These are phyloP conservation scores for Theretra japonica DNA, from an alignment of 2,888 invertebrate genomes.

Conservation along the genomic window DNA sequence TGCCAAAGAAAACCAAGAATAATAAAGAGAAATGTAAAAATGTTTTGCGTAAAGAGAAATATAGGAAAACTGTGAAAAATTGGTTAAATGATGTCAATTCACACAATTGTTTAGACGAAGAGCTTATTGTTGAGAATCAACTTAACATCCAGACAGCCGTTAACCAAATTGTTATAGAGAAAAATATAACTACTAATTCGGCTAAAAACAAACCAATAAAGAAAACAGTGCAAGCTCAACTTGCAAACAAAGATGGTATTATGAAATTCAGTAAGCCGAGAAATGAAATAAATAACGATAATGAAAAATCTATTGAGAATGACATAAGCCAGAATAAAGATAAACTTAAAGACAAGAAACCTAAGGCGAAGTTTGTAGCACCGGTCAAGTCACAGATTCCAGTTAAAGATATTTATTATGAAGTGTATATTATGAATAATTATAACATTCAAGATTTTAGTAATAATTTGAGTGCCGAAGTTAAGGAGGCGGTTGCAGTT, in stretches of 20 bases:
- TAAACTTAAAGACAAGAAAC: conserved; percentile 51
- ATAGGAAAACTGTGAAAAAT: conserved; percentile 63
- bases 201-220: conserved; percentile 47
- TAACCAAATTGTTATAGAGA: background rate
- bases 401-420: conserved; percentile 57
- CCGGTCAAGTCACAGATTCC: conserved; percentile 68
- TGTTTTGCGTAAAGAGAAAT: conserved; percentile 59
- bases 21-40: conserved; percentile 36
- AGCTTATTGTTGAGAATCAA: conserved; percentile 31
- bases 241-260: conserved; percentile 69
- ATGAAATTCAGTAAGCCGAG: conserved; percentile 71
- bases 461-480: conserved; percentile 31
- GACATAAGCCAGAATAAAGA: conserved; percentile 19
- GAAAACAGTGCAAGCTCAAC: conserved; percentile 60
- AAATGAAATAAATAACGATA: conserved; percentile 32
- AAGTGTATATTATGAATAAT: conserved; percentile 50
- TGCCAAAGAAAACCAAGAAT: conserved; percentile 52
- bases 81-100: conserved; percentile 63
- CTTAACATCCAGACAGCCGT: background rate
- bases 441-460: conserved; percentile 40
- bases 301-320: conserved; percentile 27
- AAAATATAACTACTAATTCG: conserved; percentile 32
- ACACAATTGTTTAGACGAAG: conserved; percentile 39
- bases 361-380: conserved; percentile 62
- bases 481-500: conserved; percentile 48